phyloP scores from a whole-genome alignment of 2,888 invertebrate species.

The Synergus itoensis region DNA sequence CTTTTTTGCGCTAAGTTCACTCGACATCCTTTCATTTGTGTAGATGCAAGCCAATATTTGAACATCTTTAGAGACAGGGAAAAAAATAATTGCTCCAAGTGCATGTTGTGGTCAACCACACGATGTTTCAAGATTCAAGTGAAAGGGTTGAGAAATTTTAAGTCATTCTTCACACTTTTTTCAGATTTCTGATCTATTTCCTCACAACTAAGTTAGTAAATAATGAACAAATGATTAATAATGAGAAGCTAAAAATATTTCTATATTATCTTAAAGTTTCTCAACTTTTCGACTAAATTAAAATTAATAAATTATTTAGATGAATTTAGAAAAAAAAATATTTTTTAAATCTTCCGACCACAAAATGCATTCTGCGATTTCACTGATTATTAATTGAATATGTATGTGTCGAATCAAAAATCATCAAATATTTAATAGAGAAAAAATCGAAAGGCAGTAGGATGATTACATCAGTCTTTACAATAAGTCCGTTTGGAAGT shows the following conservation, averaged over 20 bases:
- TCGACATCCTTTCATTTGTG: background rate
- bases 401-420: slow-evolving; percentile 24
- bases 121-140: background rate
- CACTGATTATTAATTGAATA: slow-evolving; percentile 34
- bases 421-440: slow-evolving; percentile 17
- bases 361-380: slow-evolving; percentile 4
- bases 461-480: slow-evolving; percentile 29
- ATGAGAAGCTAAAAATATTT: background rate
- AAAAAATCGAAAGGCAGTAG: slow-evolving; percentile 24
- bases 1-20: background rate
- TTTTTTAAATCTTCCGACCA: slow-evolving; percentile 20
- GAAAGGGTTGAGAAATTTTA: background rate
- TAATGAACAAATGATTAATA: no score
- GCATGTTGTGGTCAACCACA: background rate
- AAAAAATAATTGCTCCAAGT: slow-evolving; percentile 9
- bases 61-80: background rate
- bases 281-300: background rate
- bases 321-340: background rate
- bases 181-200: no score
- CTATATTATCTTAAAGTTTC: background rate
- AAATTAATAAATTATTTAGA: background rate
- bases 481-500: slow-evolving; percentile 21
- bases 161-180: background rate
- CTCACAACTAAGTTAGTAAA: no score
- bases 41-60: background rate